Conservation (phyloP, 2,113 vertebrate species). For the Gopherus evgoodei region DNA sequence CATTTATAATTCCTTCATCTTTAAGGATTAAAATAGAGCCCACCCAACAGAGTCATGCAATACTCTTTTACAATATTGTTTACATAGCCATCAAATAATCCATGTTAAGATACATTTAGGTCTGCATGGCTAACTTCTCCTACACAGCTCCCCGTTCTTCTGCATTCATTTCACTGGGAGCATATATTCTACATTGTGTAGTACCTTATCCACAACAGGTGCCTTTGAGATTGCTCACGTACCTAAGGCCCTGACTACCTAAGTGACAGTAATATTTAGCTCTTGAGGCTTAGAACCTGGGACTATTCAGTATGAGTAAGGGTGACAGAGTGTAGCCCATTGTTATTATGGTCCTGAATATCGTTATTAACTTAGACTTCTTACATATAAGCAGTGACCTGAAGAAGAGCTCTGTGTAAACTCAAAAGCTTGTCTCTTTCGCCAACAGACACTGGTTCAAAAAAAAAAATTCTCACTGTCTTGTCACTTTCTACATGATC, state of each 20-base stretch:
- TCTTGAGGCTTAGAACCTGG: neutral
- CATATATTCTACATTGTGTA: neutral
- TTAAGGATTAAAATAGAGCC: neutral
- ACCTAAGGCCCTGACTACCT: neutral
- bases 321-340: neutral
- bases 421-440: neutral
- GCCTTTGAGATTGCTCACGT: neutral
- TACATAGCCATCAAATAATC: neutral
- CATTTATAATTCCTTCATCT: neutral
- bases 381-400: neutral
- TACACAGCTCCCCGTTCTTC: fast-evolving
- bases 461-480: neutral
- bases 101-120: neutral
- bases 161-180: neutral
- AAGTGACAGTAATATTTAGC: neutral
- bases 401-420: neutral
- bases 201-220: neutral
- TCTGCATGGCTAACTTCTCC: neutral
- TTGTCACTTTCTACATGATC: neutral
- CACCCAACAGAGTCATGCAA: fast-evolving
- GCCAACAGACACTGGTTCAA: neutral
- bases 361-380: neutral
- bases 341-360: neutral
- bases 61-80: neutral
- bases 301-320: neutral